Evolutionary conservation across 2,113 vertebrate species (phyloP).

Genomic region (Anarhynchus alexandrinus): DNA sequence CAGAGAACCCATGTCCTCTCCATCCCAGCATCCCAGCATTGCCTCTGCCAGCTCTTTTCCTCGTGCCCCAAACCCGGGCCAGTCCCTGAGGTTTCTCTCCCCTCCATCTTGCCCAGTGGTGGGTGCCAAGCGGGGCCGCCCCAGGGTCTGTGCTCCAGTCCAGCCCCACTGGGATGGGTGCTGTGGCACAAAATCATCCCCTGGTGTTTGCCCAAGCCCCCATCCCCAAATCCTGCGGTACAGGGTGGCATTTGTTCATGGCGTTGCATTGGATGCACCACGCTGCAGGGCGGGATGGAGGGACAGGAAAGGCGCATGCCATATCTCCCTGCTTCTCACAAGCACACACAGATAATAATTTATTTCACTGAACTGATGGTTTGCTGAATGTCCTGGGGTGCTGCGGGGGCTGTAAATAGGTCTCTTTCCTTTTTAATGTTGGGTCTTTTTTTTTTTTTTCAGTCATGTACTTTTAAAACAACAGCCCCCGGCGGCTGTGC

Average conservation of each 20-base stretch:
- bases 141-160: not conserved
- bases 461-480: conserved; percentile 17
- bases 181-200: not conserved
- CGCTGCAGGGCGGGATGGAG: not conserved
- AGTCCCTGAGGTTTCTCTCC: not conserved
- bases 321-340: not conserved
- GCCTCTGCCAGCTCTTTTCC: not conserved
- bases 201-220: not conserved
- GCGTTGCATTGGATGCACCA: fast-evolving
- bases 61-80: not conserved
- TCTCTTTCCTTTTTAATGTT: not conserved
- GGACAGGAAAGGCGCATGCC: not conserved
- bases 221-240: fast-evolving
- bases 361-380: not conserved
- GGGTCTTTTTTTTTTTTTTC: not conserved
- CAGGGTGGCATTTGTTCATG: not conserved
- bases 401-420: not conserved
- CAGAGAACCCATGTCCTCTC: not conserved
- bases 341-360: not conserved
- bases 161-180: fast-evolving
- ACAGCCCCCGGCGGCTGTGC: not conserved
- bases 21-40: not conserved
- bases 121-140: not conserved
- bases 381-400: not conserved
- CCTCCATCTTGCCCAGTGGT: not conserved